phyloP scores from a whole-genome alignment of 2,888 invertebrate genomes.

The Leptinotarsa peninsularis region DNA sequence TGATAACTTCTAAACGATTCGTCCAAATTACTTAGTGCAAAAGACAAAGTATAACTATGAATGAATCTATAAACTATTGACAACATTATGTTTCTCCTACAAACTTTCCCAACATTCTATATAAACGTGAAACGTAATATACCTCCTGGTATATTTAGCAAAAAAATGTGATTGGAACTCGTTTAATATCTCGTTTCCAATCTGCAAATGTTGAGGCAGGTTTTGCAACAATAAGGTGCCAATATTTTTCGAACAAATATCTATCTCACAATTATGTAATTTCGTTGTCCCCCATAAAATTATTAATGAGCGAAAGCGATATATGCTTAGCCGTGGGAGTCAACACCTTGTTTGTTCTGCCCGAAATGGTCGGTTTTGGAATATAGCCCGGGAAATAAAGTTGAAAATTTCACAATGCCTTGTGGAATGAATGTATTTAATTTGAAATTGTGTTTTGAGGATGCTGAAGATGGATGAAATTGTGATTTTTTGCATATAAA shows the following conservation, averaged over 20 bases:
- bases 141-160: not conserved
- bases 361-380: slow-evolving; percentile 4
- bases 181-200: slow-evolving; percentile 1
- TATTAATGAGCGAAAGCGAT: slow-evolving; percentile 28
- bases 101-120: not conserved
- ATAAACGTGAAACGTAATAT: not conserved
- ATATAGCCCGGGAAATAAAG: not conserved
- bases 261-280: slow-evolving; percentile 23
- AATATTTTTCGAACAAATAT: slow-evolving; percentile 19
- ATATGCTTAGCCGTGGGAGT: slow-evolving; percentile 14
- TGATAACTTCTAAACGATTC: too few species aligned
- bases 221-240: slow-evolving; percentile 27
- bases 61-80: too few species aligned
- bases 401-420: not conserved
- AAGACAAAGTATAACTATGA: too few species aligned
- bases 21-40: too few species aligned
- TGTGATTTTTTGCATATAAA: too few species aligned
- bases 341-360: not conserved
- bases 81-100: too few species aligned
- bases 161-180: not conserved
- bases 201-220: slow-evolving; percentile 14
- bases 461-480: too few species aligned
- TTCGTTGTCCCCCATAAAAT: slow-evolving; percentile 22
- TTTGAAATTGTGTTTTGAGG: too few species aligned
- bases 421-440: too few species aligned